Conservation (phyloP, 1,140 invertebrate species). For the Hetaerina americana region DNA sequence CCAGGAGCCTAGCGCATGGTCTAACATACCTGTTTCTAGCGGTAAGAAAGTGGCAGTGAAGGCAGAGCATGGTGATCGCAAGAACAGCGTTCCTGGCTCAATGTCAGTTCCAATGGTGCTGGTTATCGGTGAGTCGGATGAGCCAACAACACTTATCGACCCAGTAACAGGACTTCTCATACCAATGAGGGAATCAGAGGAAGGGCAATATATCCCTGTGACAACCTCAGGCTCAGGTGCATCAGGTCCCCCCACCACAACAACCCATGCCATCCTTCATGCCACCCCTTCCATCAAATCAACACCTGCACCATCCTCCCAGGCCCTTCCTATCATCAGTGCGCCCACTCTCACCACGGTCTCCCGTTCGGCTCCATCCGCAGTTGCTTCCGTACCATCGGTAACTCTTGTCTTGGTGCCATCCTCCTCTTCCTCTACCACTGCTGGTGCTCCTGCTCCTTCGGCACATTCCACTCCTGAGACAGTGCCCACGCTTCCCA, state of each 20-base stretch:
- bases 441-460: constrained; percentile 8
- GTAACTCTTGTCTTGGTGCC: neutral
- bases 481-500: constrained; percentile 4
- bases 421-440: constrained; percentile 2
- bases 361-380: neutral
- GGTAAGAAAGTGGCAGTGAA: neutral
- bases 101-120: neutral
- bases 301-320: neutral
- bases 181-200: constrained; percentile 54
- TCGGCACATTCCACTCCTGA: too few relatives aligned
- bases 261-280: neutral
- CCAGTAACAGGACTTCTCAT: constrained; percentile 62
- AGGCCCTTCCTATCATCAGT: neutral
- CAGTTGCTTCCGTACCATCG: neutral
- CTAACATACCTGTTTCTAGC: neutral
- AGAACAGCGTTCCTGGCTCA: neutral
- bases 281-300: neutral
- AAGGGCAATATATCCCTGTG: constrained; percentile 53
- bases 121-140: constrained; percentile 15
- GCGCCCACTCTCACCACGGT: neutral
- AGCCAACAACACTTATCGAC: constrained; percentile 52
- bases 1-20: neutral
- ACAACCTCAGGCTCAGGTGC: constrained; percentile 20
- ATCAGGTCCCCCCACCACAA: neutral
- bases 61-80: neutral